Conservation (phyloP, 2,113 vertebrate species). For the Hystrix cristata region DNA sequence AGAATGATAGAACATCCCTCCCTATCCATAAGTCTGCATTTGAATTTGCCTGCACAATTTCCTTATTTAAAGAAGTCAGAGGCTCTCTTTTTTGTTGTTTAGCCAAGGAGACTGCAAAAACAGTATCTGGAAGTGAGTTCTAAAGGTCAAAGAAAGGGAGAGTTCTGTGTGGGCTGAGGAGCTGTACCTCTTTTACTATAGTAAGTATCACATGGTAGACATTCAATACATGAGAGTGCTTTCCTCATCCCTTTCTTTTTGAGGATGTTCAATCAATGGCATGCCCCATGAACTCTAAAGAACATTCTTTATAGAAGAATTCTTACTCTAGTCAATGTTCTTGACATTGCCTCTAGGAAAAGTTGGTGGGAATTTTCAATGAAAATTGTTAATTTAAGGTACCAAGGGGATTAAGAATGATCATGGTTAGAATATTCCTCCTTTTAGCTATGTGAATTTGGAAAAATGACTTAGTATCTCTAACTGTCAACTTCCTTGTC, state of each 20-base stretch:
- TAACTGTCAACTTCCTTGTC: background rate
- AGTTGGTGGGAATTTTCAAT: background rate
- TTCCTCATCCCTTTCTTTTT: background rate
- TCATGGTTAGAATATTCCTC: background rate
- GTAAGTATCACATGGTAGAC: background rate
- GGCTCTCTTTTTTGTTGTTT: background rate
- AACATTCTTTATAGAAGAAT: background rate
- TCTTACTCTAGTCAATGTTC: background rate
- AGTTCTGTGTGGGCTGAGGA: background rate
- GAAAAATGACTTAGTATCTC: background rate
- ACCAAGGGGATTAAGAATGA: background rate
- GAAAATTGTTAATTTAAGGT: background rate
- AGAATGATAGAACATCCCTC: background rate
- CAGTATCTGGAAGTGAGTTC: background rate
- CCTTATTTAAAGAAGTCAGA: background rate
- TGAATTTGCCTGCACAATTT: background rate
- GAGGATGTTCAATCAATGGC: background rate
- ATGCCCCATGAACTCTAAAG: background rate
- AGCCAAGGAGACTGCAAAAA: background rate
- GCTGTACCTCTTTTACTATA: background rate
- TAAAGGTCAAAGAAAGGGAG: background rate
- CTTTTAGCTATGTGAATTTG: slow-evolving; percentile 41
- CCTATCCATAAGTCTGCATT: background rate
- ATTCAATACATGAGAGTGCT: background rate
- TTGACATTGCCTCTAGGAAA: background rate